Base-by-base conservation (phyloP, 23 tunicate genomes). In the Halocynthia roretzi region DNA sequence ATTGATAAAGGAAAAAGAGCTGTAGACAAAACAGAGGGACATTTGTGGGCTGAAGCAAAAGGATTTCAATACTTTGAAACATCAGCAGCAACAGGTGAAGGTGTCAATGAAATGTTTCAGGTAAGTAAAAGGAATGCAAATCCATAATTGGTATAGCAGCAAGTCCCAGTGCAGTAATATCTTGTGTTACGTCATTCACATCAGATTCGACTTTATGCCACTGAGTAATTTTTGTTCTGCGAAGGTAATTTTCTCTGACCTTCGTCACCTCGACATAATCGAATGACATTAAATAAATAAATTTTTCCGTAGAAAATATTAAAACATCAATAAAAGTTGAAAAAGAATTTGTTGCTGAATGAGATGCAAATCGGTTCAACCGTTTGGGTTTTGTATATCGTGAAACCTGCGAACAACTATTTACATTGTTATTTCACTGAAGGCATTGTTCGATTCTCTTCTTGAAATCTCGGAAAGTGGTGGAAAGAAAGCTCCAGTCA, bases 71-170 rank as follows among this genome's bases (percentile, higher is more conserved):
- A 84, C 70, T 82, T 80, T 81, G 96, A 95, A 85, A 80, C 93
- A 5, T 95, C 99, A 20, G 99, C 99, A 12, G 96, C 87, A 0
- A 84, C 96, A 5, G 96, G 93, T 18, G 93, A 95, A 61, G 96
- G 96, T 8, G 86, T 95, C 9, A 81, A 82, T 21, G 93, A 86
- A 72, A 77, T 95, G 86, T 91, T 91, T 67, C 84, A 93, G 54
- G 81, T 51, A 20, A 5, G 18, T n/a, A 11, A 40, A 48, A 67
- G 4, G 21, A 31, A 31, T 31, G 44, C 44, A 31, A 31, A 31
- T 31, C 44, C 44, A 31, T 60, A 17, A n/a, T n/a, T 1, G 4
- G 18, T 60, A n/a, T 4, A 2, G 65, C 4, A 60, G 18, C 17
- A 60, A 60, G 18, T 60, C 2, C 17, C 18, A 2, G 17, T n/a